Base-by-base conservation (phyloP, 92 coral and sea anemone species). In the Micromussa lordhowensis region DNA sequence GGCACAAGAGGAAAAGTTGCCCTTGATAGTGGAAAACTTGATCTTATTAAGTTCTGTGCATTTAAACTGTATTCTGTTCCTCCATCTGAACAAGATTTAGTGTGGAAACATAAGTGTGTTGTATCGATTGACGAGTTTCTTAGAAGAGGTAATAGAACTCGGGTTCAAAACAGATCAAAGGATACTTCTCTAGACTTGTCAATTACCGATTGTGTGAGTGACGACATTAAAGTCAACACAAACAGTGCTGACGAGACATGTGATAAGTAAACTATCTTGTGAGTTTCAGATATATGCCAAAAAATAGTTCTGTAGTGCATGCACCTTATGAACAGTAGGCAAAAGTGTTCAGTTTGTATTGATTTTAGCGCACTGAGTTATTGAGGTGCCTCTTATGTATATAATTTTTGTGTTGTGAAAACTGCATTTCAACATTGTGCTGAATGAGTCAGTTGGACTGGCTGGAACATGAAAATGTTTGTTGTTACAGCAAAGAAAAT, bases 1-100 rank as follows among this genome's bases (percentile, higher is more conserved):
- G 96, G 96, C 72, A 92, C 94, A 7, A 86, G 95, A 81, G 96
- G 96, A 28, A 94, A 94, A 64, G 87, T 48, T 21, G 88, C 96
- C 18, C 92, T 94, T 22, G 95, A 94, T 44, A 85, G 94, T 38
- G 95, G 80, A 18, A 94, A 94, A 77, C 91, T 94, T 38, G 90
- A 89, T 66, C 88, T 92, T 82, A 88, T 94, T 26, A 89, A 90
- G 76, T 90, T 85, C 79, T 92, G 94, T 87, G 95, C 94, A 15
- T 92, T 92, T 81, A 90, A 93, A 84, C 83, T 91, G 49, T 96
- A 96, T 78, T 80, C 86, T 19, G 78, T 82, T 34, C 92, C 90
- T 61, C 49, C 82, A 6, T 83, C 63, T 31, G 95, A 95, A 69
- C 95, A 95, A 78, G 98, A 92, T 16, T 30, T 34, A 54, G 75